Base-by-base conservation (phyloP, 2,888 invertebrate genomes). In the Tricholauxania praeusta region DNA sequence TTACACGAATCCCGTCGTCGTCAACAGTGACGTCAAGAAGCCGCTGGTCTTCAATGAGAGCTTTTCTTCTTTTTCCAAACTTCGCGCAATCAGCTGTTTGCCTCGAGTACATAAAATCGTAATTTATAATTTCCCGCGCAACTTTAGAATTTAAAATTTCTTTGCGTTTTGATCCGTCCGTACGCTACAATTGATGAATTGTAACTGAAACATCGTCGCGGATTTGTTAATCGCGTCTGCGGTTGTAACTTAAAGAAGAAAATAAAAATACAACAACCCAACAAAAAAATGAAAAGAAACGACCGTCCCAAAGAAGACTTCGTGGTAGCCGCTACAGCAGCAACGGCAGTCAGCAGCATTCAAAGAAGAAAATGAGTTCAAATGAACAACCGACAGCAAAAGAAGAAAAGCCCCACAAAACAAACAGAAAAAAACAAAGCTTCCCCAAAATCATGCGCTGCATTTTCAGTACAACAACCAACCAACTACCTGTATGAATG, bases 101-200 rank as follows among this genome's bases (percentile, higher is more conserved):
- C 22, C 12, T n/a, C 48, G 28, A 28, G 28, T 14, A 47, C 59
- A 53, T 51, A 65, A 52, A 64, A 52, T 7, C 51, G 49, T 17
- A 14, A 47, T 28, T 68, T 28, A 15, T 49, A 70, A 32, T 59
- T 73, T 66, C 49, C 60, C 66, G 71, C 72, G 57, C 22, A 63
- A 47, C 63, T 47, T 74, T 71, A 71, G 67, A 63, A 72, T 74
- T 67, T 72, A 67, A 53, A 62, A 49, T 73, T 64, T 32, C 53
- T 67, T 75, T 76, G 32, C 66, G 69, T 59, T 73, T 65, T 72
- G 28, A 57, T 74, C 76, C 85, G 85, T 83, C 85, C 82, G 80
- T 78, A 79, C 81, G 83, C 83, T 81, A 82, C 85, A 84, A 80
- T 82, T 84, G 84, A 81, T 85, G 81, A 82, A 85, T 85, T 84